Base-by-base conservation (phyloP, 1,140 invertebrate genomes). In the Leptopilina clavipes region DNA sequence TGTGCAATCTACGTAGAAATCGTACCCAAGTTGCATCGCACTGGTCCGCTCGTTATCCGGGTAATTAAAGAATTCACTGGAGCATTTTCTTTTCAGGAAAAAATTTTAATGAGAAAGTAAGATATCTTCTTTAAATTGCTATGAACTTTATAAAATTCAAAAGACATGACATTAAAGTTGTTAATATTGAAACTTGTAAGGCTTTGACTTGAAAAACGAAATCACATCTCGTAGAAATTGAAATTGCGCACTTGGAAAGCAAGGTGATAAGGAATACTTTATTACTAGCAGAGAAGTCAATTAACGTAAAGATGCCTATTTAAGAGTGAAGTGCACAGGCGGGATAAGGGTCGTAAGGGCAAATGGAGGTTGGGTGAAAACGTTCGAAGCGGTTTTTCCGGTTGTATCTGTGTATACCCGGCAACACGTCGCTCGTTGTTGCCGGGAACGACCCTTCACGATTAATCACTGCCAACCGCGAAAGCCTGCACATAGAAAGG, bases 361-460 rank as follows among this genome's bases (percentile, higher is more conserved):
- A 70, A 31, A 45, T 44, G 72, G 14, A 71, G 65, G 75, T n/a
- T 77, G 43, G 76, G 48, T 83, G 22, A 12, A 65, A 65, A 22
- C 70, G 74, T 77, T 70, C 59, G 65, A 74, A 76, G 70, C 70
- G 71, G 70, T 78, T 81, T 84, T 76, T 76, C 59, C 76, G 45
- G 25, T 17, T 83, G 56, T 81, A 81, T 72, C 70, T 77, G 71
- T 75, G 74, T 78, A 80, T 31, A 7, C 40, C 73, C 22, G 70
- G 75, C 82, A 83, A 82, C 82, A 81, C 78, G 80, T 83, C 78
- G 82, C 76, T 83, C 75, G 78, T 84, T 84, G 82, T n/a, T 79
- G 77, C 76, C 25, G 59, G 59, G 59, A 65, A 65, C 25, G 59
- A 65, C 59, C 59, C 59, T 65, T 65, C 59, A 76, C 78, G 81